Conservation (phyloP, 2,797 vertebrate genomes). For the Odontamblyopus rebecca region DNA sequence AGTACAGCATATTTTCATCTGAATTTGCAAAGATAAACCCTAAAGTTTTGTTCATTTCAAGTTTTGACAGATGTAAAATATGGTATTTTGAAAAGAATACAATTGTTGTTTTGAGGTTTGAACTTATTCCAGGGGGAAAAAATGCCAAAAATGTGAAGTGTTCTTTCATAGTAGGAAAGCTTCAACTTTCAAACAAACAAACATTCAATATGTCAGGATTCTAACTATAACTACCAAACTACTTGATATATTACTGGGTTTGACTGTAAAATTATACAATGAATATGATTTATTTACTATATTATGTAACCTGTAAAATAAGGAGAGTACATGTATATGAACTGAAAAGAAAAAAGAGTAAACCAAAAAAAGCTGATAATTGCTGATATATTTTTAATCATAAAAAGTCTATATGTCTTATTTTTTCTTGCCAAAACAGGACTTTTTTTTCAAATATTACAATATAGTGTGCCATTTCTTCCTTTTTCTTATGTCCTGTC, state of each 20-base stretch:
- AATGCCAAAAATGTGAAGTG: neutral
- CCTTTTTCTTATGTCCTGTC: conserved; percentile 50
- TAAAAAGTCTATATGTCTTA: no score
- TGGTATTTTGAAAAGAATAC: neutral
- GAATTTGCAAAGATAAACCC: conserved; percentile 12
- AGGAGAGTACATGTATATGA: no score
- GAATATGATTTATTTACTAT: neutral
- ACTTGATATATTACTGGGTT: neutral
- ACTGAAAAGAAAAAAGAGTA: neutral
- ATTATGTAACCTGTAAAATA: neutral
- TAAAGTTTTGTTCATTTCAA: conserved; percentile 12
- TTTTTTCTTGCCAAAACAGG: no score
- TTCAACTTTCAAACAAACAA: neutral
- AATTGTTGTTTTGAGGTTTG: neutral
- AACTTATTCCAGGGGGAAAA: neutral
- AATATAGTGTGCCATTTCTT: neutral
- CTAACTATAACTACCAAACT: neutral
- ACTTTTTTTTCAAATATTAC: neutral
- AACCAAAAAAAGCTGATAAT: no score
- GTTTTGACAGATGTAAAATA: conserved; percentile 7
- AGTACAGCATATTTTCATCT: conserved; percentile 21
- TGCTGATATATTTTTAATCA: no score
- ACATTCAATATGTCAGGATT: neutral
- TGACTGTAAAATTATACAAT: neutral
- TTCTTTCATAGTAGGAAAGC: neutral